Conservation (phyloP, 2,888 invertebrate species). For the Auanema sp. region DNA sequence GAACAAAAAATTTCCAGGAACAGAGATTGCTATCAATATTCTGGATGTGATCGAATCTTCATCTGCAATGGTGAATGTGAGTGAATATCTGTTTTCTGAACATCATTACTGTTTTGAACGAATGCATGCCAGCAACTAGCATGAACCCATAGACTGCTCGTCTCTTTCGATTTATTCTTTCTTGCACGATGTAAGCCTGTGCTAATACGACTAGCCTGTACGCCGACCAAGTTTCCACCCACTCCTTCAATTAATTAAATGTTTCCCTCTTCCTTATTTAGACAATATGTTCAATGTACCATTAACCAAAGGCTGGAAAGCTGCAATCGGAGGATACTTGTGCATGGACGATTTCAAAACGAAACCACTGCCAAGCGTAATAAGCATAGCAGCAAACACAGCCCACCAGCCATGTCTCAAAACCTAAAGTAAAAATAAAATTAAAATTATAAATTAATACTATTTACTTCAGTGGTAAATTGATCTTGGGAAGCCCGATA, state of each 20-base stretch:
- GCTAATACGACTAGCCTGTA: slow-evolving; percentile 53
- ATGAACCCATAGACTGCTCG: slow-evolving; percentile 15
- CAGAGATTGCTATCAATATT: slow-evolving; percentile 44
- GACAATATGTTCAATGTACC: slow-evolving; percentile 24
- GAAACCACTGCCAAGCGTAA: slow-evolving; percentile 47
- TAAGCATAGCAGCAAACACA: slow-evolving; percentile 44
- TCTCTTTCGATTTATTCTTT: slow-evolving; percentile 31
- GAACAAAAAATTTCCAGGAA: slow-evolving; percentile 53
- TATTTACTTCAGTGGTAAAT: slow-evolving; percentile 38
- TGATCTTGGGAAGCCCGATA: slow-evolving; percentile 28
- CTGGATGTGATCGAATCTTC: slow-evolving; percentile 48
- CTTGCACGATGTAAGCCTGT: slow-evolving; percentile 47
- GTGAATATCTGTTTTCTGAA: slow-evolving; percentile 2
- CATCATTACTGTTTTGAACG: slow-evolving; percentile 17
- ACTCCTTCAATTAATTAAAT: slow-evolving; percentile 36
- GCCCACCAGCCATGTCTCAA: slow-evolving; percentile 46
- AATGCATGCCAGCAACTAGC: slow-evolving; percentile 21
- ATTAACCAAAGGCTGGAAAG: slow-evolving; percentile 59
- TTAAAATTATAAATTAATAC: background rate
- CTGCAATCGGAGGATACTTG: slow-evolving; percentile 46
- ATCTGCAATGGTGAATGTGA: slow-evolving; percentile 29
- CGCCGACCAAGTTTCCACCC: slow-evolving; percentile 56
- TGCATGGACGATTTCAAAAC: slow-evolving; percentile 49
- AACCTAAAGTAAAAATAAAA: slow-evolving; percentile 21
- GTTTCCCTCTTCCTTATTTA: background rate